These are phyloP conservation scores for Actinemys pallida DNA, from an alignment of 2,113 vertebrate species.

Conservation along the genomic window DNA sequence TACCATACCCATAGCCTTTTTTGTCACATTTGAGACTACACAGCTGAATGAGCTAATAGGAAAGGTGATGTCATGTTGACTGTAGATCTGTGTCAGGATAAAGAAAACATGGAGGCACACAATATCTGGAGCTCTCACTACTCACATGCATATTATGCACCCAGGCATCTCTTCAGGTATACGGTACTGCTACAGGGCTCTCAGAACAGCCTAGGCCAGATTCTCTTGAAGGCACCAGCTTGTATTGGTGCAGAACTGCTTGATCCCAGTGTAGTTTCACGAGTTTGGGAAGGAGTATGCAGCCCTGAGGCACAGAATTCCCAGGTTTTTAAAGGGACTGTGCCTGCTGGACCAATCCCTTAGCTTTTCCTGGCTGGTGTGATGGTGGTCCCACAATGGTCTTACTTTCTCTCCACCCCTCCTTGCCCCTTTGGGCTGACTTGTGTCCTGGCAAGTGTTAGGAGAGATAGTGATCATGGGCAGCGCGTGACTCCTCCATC, in stretches of 20 bases:
- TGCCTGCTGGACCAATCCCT: not conserved
- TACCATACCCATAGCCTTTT: not conserved
- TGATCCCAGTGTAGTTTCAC: not conserved
- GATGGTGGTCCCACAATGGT: accelerated
- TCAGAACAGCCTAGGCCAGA: not conserved
- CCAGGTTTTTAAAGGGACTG: not conserved
- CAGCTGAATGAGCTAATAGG: not conserved
- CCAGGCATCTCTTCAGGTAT: not conserved
- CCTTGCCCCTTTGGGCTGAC: not conserved
- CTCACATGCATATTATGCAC: not conserved
- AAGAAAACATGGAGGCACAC: conserved; percentile 50
- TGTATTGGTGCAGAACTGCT: not conserved
- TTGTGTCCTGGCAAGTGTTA: accelerated
- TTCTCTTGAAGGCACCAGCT: not conserved
- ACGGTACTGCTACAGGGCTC: not conserved
- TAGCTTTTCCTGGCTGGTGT: not conserved
- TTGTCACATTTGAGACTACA: conserved; percentile 47
- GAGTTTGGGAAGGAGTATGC: not conserved
- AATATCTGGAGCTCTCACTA: conserved; percentile 48
- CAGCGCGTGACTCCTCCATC: no score
- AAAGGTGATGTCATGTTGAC: conserved; percentile 7
- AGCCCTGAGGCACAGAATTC: not conserved
- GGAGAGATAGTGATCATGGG: not conserved
- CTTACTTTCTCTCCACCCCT: not conserved
- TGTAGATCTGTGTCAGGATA: conserved; percentile 39